Percentiles rank a stretch among this genome's conserved stretches.
phyloP scores from a whole-genome alignment of 2,888 invertebrate genomes.

The Parascotia fuliginaria region DNA sequence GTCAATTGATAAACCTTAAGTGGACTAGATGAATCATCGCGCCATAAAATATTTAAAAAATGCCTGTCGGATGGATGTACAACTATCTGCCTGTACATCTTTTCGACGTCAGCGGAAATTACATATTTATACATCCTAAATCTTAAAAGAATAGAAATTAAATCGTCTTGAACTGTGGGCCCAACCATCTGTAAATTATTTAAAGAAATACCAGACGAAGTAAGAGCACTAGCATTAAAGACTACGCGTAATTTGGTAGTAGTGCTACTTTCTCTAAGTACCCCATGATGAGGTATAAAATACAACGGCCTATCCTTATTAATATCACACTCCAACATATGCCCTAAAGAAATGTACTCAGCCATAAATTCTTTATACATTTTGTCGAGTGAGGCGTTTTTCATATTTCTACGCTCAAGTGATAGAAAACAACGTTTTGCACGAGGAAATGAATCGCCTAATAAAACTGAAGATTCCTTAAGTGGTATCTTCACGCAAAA shows the following conservation, averaged over 20 bases:
- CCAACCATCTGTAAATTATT: conserved; percentile 17
- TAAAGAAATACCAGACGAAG: conserved; percentile 7
- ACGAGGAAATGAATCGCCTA: conserved; percentile 5
- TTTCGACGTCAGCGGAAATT: conserved; percentile 4
- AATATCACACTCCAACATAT: conserved; percentile 5
- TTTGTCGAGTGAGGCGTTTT: conserved; percentile 1
- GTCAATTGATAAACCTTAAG: not conserved
- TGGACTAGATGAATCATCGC: not conserved
- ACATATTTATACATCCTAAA: conserved; percentile 13
- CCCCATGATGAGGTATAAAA: conserved; percentile 18
- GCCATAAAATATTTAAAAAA: conserved; percentile 11
- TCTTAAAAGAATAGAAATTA: conserved; percentile 12
- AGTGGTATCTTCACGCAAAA: conserved; percentile 22
- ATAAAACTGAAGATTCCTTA: conserved; percentile 10
- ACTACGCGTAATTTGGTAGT: conserved; percentile 17
- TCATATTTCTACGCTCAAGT: not conserved
- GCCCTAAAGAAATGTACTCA: conserved; percentile 12
- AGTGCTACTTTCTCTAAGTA: conserved; percentile 3
- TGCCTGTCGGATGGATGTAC: not conserved
- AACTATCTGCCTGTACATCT: not conserved
- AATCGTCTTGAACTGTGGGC: conserved; percentile 10
- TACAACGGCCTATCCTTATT: not conserved
- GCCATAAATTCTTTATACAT: conserved; percentile 11
- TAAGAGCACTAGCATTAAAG: conserved; percentile 1
- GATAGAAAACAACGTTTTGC: not conserved